Evolutionary conservation across 2,888 invertebrate species (phyloP).

Genomic region (Plagodis dolabraria): DNA sequence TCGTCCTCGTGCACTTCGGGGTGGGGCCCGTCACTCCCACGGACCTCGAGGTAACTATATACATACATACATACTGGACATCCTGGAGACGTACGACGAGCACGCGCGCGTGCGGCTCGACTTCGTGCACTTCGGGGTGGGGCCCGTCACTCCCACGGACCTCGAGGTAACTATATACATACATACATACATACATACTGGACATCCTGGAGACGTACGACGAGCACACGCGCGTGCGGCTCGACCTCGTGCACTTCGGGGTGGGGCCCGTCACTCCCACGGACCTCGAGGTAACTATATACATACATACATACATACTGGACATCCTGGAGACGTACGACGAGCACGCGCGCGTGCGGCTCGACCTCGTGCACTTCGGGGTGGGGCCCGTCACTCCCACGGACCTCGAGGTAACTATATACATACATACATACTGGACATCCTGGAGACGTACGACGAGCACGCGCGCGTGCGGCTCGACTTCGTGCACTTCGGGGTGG

Average conservation of each 20-base stretch:
- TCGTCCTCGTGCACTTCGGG: constrained; percentile 95
- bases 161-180: constrained; percentile 86
- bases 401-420: constrained; percentile 89
- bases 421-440: constrained; percentile 94
- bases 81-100: constrained; percentile 93
- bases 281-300: constrained; percentile 89
- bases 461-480: constrained; percentile 90
- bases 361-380: constrained; percentile 95
- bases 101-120: constrained; percentile 90
- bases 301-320: too few relatives aligned
- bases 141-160: constrained; percentile 92
- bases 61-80: constrained; percentile 94
- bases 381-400: constrained; percentile 94
- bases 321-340: constrained; percentile 95
- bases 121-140: constrained; percentile 96
- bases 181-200: too few relatives aligned
- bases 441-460: constrained; percentile 93
- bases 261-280: constrained; percentile 94
- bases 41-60: constrained; percentile 89
- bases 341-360: constrained; percentile 87
- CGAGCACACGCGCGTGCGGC: constrained; percentile 87
- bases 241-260: constrained; percentile 95
- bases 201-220: constrained; percentile 95
- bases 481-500: constrained; percentile 96
- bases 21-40: constrained; percentile 94